Evolutionary conservation across 2,797 vertebrate species (phyloP), one percentile per base, ranked within the genome.

Genomic region (Zalophus californianus): DNA sequence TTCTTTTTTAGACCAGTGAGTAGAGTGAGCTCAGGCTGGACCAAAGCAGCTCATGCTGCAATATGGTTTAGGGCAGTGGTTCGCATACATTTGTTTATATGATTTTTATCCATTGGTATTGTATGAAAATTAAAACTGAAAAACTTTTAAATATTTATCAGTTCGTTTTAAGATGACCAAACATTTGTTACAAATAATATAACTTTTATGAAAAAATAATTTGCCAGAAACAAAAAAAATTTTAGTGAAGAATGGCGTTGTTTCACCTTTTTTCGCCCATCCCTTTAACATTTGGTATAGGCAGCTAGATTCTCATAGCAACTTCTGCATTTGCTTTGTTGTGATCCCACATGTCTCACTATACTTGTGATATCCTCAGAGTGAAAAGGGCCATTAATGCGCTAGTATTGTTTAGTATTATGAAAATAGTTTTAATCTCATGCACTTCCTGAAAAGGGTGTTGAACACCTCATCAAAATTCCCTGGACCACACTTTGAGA

Each of bases 171-270:
- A 93, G 64, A 64, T 86, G 54, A 62, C 44, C 44, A 77, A 60
- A 9, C 3, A 88, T 60, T 78, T 90, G 32, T 92, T 87, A 58
- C 62, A 75, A 96, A 86, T 70, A 52, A 93, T 35, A 35, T 23
- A 78, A 86, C 14, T 87, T 90, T 35, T 70, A 32, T 91, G 27
- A 80, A 92, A 94, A 82, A 92, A 66, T 78, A 52, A 70, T 82
- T 91, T 97, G 86, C 64, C 48, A 20, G 78, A 68, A 60, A 35
- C 54, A 78, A 52, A 96, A 84, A 32, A 89, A 75, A 25, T 12
- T 44, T 77, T 68, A 48, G 9, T 70, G 38, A 87, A 29, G 52
- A 82, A 2, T 93, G 44, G 14, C 56, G n/a, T 62, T 58, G 2
- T 79, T 96, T 91, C 32, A 83, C 7, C 32, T 23, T 84, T 86